Evolutionary conservation across 1,140 invertebrate species (phyloP), one percentile per base, ranked within the genome.

Genomic region (Drusus annulatus): DNA sequence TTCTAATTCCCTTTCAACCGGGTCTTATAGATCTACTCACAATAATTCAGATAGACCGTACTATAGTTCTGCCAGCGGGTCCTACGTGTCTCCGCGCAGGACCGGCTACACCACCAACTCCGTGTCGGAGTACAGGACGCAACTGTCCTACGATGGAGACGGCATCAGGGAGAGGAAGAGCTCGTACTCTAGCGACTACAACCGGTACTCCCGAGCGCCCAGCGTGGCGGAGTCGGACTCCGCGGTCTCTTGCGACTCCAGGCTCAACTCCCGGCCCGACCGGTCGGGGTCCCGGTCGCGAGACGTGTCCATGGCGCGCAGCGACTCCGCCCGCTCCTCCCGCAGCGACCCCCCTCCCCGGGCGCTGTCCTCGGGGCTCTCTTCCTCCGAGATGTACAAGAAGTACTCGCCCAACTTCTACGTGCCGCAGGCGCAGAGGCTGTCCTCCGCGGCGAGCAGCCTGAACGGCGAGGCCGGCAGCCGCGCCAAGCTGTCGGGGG

Each of bases 341-440:
- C 80, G 86, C 0, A 85, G 82, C 63, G 80, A 87, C 65, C 68
- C 84, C 23, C 56, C 84, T 23, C 76, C 85, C 19, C 84, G 88
- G 76, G 82, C 84, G 73, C 78, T 86, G 85, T 74, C 85, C 45
- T 75, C 88, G 54, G 84, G 85, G 8, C 89, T 91, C 84, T 90
- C 90, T 0, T 88, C 91, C 0, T 90, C 91, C 2, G 93, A 93
- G 62, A 84, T 93, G 3, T 91, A 91, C 82, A 91, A 91, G 76
- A 92, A 92, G 82, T 93, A 93, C 83, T 93, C 92, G 0, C 91
- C 92, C 8, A 86, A 90, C 5, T 91, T 91, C 79, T 93, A 94
- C 85, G 88, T 92, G 68, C 92, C 93, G 8, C 88, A 91, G 28
- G 90, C 91, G 5, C 88, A 91, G 73, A 86, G 91, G 73, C 87